Evolutionary conservation across 1,140 invertebrate genomes (phyloP), one percentile per base, ranked within the genome.

Genomic region (Calliphora vicina): DNA sequence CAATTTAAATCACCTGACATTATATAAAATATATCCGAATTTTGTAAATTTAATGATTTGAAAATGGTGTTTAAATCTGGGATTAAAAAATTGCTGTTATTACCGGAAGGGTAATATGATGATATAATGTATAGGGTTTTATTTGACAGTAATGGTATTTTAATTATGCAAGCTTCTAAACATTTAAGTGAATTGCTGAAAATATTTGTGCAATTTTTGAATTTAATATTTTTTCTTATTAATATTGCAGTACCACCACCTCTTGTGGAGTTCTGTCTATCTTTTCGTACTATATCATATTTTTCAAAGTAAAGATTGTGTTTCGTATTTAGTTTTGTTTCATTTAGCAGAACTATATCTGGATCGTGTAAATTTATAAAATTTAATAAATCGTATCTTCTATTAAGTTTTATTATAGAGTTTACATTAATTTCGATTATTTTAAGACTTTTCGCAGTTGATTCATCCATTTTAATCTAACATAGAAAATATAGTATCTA

Each of bases 211-310:
- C 23, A 45, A n/a, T 80, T 45, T 45, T 45, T 80, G 20, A 42
- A 78, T 78, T 78, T 57, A 80, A 80, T 50, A 13, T 80, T 50
- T 80, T 45, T 26, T 80, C 43, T 80, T 45, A 80, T 80, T 25
- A 80, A 26, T 10, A 80, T 80, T 25, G 1, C 78, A 26, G 71
- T 72, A 72, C 71, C 25, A 15, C 71, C 71, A 26, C 25, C 71
- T 72, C 25, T 72, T 13, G 6, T 26, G 15, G 25, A 5, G 25
- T 26, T 26, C 20, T 2, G 26, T 15, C 71, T 25, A 26, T 72
- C 71, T 26, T 26, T 25, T 6, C 71, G 25, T 26, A 72, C 25
- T 26, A 72, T 23, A 23, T 13, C 23, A 26, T 72, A 72, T 13
- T 72, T 26, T 26, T 72, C 71, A 15, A 72, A 72, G 13, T 26